A percentile compares a stretch with the other conserved stretches of the same genome.
These are phyloP conservation scores for Mus spicilegus DNA, from an alignment of 2,113 vertebrate genomes.

Conservation along the genomic window DNA sequence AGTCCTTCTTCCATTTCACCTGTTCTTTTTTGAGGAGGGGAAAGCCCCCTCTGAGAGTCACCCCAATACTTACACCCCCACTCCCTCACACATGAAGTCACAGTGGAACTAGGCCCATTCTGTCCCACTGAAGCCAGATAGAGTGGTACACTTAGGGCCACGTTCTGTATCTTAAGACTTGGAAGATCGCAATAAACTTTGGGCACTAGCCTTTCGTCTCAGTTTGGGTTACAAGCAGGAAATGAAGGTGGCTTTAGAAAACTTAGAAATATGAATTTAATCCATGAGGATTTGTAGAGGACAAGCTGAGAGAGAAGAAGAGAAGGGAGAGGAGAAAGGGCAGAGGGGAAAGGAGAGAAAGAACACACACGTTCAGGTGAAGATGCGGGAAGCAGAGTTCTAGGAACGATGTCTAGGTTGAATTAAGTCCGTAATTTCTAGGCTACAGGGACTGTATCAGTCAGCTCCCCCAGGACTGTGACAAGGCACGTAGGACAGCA, in stretches of 20 bases:
- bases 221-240: constrained; percentile 9
- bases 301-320: background rate
- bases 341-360: background rate
- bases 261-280: constrained; percentile 20
- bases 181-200: background rate
- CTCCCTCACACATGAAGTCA: background rate
- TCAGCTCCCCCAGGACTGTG: background rate
- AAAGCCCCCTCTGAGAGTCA: too few species aligned
- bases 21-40: too few species aligned
- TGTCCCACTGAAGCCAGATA: too few species aligned
- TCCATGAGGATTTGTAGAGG: background rate
- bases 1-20: background rate
- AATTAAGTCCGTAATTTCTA: background rate
- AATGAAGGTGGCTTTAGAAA: background rate
- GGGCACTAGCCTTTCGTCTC: background rate
- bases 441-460: background rate
- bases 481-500: background rate
- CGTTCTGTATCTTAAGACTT: constrained; percentile 7
- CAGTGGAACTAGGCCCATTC: too few species aligned
- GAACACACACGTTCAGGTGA: background rate
- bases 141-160: too few species aligned
- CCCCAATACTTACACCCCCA: too few species aligned
- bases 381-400: background rate
- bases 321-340: background rate
- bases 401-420: background rate